Evolutionary conservation across 2,888 invertebrate species (phyloP).

Genomic region (Exephanes ischioxanthus): DNA sequence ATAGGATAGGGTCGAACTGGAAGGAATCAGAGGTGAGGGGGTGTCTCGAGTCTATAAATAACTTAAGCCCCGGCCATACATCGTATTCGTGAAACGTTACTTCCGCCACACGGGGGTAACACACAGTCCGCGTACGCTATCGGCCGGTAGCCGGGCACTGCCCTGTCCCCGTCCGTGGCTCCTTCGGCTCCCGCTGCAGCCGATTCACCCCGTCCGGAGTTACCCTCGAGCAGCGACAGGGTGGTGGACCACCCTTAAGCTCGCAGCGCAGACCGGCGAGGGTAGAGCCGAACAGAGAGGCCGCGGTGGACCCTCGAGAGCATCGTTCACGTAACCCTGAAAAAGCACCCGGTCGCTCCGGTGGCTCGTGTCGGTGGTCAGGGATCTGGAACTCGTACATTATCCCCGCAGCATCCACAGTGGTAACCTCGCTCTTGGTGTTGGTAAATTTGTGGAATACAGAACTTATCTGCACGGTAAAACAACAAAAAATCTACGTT

Average conservation of each 20-base stretch:
- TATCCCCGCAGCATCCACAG: neutral
- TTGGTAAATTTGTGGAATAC: neutral
- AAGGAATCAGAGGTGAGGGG: constrained; percentile 44
- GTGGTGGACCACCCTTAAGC: constrained; percentile 13
- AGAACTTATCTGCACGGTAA: neutral
- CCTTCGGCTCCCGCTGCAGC: constrained; percentile 27
- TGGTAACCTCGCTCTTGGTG: neutral
- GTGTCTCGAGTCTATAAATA: constrained; percentile 75
- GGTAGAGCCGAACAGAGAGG: constrained; percentile 16
- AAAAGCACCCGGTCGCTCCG: constrained; percentile 48
- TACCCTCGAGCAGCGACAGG: constrained; percentile 9
- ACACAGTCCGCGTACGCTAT: constrained; percentile 15
- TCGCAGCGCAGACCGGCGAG: neutral
- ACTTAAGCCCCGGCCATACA: constrained; percentile 73
- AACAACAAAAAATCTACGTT: neutral
- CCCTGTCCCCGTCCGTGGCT: constrained; percentile 37
- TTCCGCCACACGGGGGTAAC: constrained; percentile 64
- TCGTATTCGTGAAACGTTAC: constrained; percentile 73
- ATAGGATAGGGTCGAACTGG: constrained; percentile 26
- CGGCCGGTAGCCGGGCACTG: constrained; percentile 36
- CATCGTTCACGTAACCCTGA: constrained; percentile 57
- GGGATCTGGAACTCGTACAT: constrained; percentile 47
- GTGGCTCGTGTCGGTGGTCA: constrained; percentile 55
- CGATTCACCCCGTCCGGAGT: constrained; percentile 14
- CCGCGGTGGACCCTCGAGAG: constrained; percentile 16